Evolutionary conservation across 2,888 invertebrate species (phyloP), one percentile per base, ranked within the genome.

Genomic region (Pseudolycoriella hygida): DNA sequence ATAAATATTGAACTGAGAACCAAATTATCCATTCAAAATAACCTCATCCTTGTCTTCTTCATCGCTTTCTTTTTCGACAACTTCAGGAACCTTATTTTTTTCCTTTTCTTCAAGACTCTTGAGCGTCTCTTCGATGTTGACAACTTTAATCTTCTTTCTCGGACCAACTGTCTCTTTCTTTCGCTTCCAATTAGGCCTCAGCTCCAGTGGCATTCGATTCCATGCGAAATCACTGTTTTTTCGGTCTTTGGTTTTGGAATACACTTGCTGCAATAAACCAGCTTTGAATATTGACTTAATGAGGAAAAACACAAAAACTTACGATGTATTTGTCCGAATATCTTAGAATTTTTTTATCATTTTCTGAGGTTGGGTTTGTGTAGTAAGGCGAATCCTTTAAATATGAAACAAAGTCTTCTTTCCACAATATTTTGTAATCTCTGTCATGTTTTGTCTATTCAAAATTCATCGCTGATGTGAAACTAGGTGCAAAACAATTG

Each of bases 351-450:
- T 25, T 37, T 17, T 41, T 32, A 2, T 42, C 19, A 12, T 45
- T 25, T 2, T 40, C 45, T 8, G 8, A 4, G 8, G 12, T 51
- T 45, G 58, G 55, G 11, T 55, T 49, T 1, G 61, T 48, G 38
- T 56, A 63, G 39, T 63, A 64, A 0, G 76, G 72, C 0, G 82
- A 81, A 46, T 81, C 76, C 45, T 76, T 73, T 65, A 81, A 72
- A 53, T 71, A 75, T 51, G 79, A 81, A 10, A 80, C 70, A 53
- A 77, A 82, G 53, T 80, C 79, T 53, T 80, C 79, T 55, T 80
- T 78, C 49, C 83, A 70, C 39, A 80, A 73, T 11, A 81, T 62
- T 60, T 81, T 72, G 55, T 82, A 83, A 52, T 77, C 78, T 17
- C 75, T 70, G 30, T 80, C 73, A 6, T 72, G 67, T 39, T 73